Evolutionary conservation across 2,888 invertebrate species (phyloP).

Genomic region (Smittia sp.): DNA sequence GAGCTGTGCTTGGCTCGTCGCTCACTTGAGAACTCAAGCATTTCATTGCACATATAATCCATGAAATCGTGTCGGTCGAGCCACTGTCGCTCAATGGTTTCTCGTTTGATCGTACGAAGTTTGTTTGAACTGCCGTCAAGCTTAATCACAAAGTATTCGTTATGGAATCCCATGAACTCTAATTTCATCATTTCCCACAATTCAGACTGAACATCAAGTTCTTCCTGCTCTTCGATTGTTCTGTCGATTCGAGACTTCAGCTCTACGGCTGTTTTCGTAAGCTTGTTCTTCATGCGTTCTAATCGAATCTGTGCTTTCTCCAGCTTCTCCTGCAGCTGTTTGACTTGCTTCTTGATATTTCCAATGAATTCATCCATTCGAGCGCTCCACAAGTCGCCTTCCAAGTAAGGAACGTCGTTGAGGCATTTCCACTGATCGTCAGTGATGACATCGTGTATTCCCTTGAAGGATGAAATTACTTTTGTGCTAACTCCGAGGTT

Average conservation of each 20-base stretch:
- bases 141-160: neutral
- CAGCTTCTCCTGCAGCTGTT: neutral
- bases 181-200: neutral
- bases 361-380: constrained; percentile 8
- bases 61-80: neutral
- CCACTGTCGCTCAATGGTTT: neutral
- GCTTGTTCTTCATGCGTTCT: neutral
- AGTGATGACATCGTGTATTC: neutral
- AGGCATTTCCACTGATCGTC: neutral
- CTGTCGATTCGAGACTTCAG: neutral
- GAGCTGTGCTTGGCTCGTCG: neutral
- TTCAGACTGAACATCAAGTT: neutral
- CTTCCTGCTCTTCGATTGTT: neutral
- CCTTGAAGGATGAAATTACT: neutral
- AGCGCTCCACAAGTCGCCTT: neutral
- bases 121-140: neutral
- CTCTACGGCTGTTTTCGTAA: neutral
- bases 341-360: neutral
- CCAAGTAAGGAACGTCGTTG: neutral
- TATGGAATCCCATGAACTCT: neutral
- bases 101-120: too few relatives aligned
- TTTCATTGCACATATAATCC: neutral
- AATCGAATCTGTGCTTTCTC: neutral
- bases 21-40: neutral
- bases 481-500: neutral